Percentiles rank a stretch among this genome's conserved stretches.
phyloP scores from a whole-genome alignment of 2,888 invertebrate genomes.

The Xanthia togata region DNA sequence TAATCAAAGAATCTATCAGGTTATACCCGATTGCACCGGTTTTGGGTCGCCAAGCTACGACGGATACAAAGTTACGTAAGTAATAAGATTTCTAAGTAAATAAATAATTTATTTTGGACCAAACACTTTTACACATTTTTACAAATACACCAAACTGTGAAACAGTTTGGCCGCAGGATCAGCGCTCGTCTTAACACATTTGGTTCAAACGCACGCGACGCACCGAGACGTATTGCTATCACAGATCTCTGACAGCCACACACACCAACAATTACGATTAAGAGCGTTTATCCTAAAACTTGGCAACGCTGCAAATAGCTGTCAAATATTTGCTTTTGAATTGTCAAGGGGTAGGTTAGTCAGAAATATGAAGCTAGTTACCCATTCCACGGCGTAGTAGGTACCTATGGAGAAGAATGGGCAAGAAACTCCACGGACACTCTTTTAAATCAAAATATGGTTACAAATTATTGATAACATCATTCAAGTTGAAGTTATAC shows the following conservation, averaged over 20 bases:
- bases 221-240: not conserved
- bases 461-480: no score
- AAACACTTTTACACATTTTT: not conserved
- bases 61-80: constrained; percentile 54
- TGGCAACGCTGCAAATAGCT: no score
- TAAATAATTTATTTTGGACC: not conserved
- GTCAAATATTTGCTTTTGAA: no score
- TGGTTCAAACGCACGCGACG: not conserved
- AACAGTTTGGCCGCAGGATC: not conserved
- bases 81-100: not conserved
- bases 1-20: constrained; percentile 61
- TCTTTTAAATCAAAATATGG: no score
- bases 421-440: no score
- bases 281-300: no score
- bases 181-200: not conserved
- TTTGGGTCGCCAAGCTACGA: constrained; percentile 44
- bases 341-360: no score
- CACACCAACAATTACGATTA: not conserved
- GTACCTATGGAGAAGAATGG: no score
- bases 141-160: not conserved
- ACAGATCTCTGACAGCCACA: not conserved
- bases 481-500: no score
- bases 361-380: no score
- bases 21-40: constrained; percentile 59
- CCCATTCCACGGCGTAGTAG: no score